These are phyloP conservation scores for Bombus superbus DNA, from an alignment of 1,140 invertebrate species.

Conservation along the genomic window DNA sequence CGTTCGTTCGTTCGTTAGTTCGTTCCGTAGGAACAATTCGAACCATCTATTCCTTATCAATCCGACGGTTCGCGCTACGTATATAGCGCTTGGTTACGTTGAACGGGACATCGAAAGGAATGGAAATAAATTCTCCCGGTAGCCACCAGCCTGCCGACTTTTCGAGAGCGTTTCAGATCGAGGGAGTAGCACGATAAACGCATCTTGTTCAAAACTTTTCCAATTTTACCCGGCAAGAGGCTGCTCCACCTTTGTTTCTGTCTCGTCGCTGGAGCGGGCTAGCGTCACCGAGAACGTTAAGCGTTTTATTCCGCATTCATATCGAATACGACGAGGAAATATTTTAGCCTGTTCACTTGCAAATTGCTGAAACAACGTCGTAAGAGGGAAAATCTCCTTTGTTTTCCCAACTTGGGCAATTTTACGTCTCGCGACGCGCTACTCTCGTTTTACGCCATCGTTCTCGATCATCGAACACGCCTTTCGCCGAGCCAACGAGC, in stretches of 20 bases:
- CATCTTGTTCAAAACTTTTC: conserved; percentile 18
- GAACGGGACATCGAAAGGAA: background rate
- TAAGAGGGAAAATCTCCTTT: background rate
- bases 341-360: background rate
- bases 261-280: background rate
- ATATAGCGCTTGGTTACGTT: background rate
- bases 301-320: conserved; percentile 5
- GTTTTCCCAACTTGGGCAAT: background rate
- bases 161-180: background rate
- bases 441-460: background rate
- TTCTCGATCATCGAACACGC: background rate
- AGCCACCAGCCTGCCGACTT: background rate
- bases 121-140: background rate
- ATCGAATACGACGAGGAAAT: background rate
- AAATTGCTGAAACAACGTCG: background rate
- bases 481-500: background rate
- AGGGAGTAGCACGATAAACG: background rate
- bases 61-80: background rate
- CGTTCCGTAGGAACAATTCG: background rate
- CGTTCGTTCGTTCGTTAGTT: background rate
- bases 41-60: background rate
- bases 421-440: background rate
- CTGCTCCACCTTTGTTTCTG: background rate
- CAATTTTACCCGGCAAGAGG: conserved; percentile 17
- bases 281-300: background rate